phyloP scores from a whole-genome alignment of 2,888 invertebrate species.

The Patella depressa region DNA sequence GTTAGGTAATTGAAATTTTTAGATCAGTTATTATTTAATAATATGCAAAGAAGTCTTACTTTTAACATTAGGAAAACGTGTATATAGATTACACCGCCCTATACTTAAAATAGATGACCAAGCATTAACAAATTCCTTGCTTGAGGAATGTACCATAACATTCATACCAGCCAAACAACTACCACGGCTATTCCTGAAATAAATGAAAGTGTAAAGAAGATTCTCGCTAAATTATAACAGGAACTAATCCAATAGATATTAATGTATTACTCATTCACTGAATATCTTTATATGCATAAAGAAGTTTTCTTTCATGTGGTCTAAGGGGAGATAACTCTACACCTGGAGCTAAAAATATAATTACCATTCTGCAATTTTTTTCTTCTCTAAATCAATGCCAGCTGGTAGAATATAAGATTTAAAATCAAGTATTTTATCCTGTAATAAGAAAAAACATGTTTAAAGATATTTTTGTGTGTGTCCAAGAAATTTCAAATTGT shows the following conservation, averaged over 20 bases:
- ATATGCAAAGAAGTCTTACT: neutral
- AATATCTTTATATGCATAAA: too few species aligned
- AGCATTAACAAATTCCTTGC: slow-evolving; percentile 50
- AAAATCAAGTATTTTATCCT: slow-evolving; percentile 59
- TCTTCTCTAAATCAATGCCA: slow-evolving; percentile 71
- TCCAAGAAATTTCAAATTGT: too few species aligned
- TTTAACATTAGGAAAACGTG: slow-evolving; percentile 38
- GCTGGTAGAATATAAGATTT: slow-evolving; percentile 76
- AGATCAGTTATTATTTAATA: neutral
- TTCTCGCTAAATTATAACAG: too few species aligned
- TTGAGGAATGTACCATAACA: slow-evolving; percentile 50
- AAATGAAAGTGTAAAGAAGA: too few species aligned
- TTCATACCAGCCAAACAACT: slow-evolving; percentile 40
- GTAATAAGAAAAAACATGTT: slow-evolving; percentile 42
- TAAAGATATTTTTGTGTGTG: too few species aligned
- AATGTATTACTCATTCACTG: too few species aligned
- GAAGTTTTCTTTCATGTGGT: too few species aligned
- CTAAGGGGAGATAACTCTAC: too few species aligned
- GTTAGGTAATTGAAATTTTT: too few species aligned
- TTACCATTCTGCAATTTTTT: slow-evolving; percentile 62
- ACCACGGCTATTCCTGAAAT: slow-evolving; percentile 41
- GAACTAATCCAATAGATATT: too few species aligned
- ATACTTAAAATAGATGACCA: slow-evolving; percentile 59
- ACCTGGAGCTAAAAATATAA: slow-evolving; percentile 13
- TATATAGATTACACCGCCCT: slow-evolving; percentile 51